Base-by-base conservation (phyloP, 2,797 vertebrate species). In the Anniella stebbinsi region DNA sequence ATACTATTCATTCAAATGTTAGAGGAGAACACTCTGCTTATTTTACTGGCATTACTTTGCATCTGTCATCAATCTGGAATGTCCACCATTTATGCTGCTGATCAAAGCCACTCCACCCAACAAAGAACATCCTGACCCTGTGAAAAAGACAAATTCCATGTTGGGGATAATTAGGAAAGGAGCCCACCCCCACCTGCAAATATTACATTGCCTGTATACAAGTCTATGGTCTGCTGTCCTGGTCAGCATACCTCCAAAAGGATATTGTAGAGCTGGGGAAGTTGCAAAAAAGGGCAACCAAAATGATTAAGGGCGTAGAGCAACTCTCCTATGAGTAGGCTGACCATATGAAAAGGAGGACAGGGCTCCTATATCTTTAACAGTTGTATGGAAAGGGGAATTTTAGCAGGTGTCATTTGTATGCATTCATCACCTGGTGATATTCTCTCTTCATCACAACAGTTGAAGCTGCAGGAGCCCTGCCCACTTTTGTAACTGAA, bases 11-110 rank as follows among this genome's bases (percentile, higher is more conserved):
- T 80, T 28, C 66, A 70, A 70, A 73, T 72, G 54, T 76, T 87
- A 48, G 69, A 30, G 38, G 75, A 87, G 86, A 89, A 87, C 82
- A 91, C 77, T 70, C 48, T 3, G 13, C 77, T 89, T 70, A 57
- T 94, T 83, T 89, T 86, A 88, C 87, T 89, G 87, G 80, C 81
- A 91, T 90, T 66, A 72, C 66, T 41, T 63, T 70, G 90, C 72
- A 91, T 88, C 72, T 93, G 88, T 92, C 36, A 48, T 18, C 85
- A 87, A 28, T 4, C 45, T 94, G 91, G 83, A 92, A 93, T 72
- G 81, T 17, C 73, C 1, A 25, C n/a, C 88, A 76, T 88, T 89
- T 92, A 77, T 88, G 84, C 75, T 70, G 12, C 66, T 78, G 81
- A 91, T 83, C 80, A 89, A 88, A 90, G 78, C 73, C 69, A 63